phyloP scores from a whole-genome alignment of 2,797 vertebrate species.

The Rhynchotus rufescens region DNA sequence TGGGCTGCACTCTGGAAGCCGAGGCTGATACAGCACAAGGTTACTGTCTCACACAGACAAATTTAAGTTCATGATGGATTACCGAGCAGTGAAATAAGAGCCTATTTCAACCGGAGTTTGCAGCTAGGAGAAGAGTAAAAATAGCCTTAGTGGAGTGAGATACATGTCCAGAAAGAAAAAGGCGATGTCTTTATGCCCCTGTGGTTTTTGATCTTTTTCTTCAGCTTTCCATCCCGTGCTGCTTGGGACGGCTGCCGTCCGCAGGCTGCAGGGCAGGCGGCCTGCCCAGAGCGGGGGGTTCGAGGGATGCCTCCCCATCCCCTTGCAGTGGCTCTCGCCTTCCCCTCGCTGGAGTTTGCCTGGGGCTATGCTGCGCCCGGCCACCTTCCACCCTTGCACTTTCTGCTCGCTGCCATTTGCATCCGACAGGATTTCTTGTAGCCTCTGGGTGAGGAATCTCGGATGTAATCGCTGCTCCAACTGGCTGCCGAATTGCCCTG shows the following conservation, averaged over 20 bases:
- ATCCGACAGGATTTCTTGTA: neutral
- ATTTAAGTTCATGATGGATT: neutral
- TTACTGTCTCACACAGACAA: neutral
- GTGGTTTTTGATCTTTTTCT: neutral
- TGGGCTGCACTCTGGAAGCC: neutral
- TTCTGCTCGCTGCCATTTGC: neutral
- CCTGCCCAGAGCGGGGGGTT: neutral
- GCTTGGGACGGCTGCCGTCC: neutral
- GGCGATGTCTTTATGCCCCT: neutral
- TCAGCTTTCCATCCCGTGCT: accelerated
- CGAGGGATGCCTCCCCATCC: accelerated
- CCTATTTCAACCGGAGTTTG: neutral
- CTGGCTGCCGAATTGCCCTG: conserved; percentile 37
- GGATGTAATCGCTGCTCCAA: conserved; percentile 20
- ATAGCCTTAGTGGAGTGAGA: neutral
- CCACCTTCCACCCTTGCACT: neutral
- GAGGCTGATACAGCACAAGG: neutral
- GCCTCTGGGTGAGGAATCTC: conserved; percentile 13
- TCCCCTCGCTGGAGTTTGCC: neutral
- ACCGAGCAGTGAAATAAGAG: neutral
- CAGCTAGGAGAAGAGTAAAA: neutral
- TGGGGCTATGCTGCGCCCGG: neutral
- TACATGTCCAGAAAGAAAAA: neutral
- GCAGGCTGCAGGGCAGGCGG: neutral
- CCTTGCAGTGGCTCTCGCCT: neutral